Evolutionary conservation across 2,888 invertebrate species (phyloP).

Genomic region (Lithosia quadra): DNA sequence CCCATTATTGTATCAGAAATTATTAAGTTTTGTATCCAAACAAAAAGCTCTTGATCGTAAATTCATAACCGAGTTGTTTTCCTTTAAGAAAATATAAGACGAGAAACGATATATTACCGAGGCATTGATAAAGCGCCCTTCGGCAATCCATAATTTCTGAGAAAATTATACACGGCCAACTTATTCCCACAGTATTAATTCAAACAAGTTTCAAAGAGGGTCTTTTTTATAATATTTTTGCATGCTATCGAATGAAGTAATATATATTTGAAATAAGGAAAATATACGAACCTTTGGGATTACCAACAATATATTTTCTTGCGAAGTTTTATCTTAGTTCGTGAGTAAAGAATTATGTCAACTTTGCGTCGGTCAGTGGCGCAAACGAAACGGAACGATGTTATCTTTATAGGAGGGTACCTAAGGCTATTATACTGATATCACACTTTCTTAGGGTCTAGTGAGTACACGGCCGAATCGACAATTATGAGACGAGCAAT

Average conservation of each 20-base stretch:
- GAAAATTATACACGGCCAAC: conserved; percentile 62
- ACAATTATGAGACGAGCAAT: conserved; percentile 47
- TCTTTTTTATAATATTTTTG: conserved; percentile 42
- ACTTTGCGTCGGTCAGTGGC: conserved; percentile 54
- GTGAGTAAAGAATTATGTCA: conserved; percentile 52
- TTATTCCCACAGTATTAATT: conserved; percentile 61
- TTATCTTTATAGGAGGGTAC: conserved; percentile 61
- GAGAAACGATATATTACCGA: conserved; percentile 62
- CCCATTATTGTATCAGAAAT: conserved; percentile 24
- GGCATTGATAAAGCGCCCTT: conserved; percentile 71
- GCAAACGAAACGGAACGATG: conserved; percentile 51
- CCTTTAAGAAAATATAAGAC: conserved; percentile 51
- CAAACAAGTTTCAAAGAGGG: conserved; percentile 49
- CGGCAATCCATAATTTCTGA: conserved; percentile 66
- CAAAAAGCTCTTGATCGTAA: conserved; percentile 47
- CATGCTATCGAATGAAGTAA: conserved; percentile 39
- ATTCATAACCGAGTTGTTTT: conserved; percentile 61
- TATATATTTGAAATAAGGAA: conserved; percentile 45
- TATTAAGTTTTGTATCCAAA: conserved; percentile 38
- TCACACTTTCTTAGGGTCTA: conserved; percentile 54
- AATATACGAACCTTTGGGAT: conserved; percentile 36
- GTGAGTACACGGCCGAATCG: conserved; percentile 31
- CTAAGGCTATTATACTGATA: conserved; percentile 58
- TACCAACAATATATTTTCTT: conserved; percentile 41
- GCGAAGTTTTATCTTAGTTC: conserved; percentile 43